A percentile compares a stretch with the other conserved stretches of the same genome.
phyloP scores from a whole-genome alignment of 2,113 vertebrate species.

The Eudyptes chrysolophus region DNA sequence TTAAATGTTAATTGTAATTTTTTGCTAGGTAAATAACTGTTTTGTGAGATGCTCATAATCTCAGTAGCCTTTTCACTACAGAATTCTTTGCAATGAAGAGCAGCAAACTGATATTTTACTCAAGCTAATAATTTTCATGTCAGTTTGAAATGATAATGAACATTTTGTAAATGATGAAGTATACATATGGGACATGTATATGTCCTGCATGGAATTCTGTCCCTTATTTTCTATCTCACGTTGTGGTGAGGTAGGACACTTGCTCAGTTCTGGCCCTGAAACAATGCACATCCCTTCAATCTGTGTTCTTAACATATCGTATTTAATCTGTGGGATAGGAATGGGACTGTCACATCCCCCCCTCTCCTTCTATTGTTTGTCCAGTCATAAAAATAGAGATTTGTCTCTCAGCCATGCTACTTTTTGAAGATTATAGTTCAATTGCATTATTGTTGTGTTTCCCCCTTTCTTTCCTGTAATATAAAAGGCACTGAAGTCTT shows the following conservation, averaged over 20 bases:
- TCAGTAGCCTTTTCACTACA: background rate
- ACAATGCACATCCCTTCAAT: background rate
- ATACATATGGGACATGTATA: background rate
- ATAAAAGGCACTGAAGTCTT: slow-evolving; percentile 17
- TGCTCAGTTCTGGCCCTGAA: background rate
- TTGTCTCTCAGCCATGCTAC: slow-evolving; percentile 30
- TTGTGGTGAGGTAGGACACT: background rate
- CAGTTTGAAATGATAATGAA: background rate
- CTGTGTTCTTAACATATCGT: background rate
- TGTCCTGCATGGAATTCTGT: background rate
- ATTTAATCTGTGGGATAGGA: slow-evolving; percentile 56
- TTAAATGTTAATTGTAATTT: background rate
- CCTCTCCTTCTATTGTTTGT: background rate
- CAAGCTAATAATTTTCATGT: background rate
- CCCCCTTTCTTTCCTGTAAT: background rate
- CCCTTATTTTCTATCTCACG: background rate
- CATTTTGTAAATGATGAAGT: background rate
- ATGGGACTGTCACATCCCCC: background rate
- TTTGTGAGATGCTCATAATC: background rate
- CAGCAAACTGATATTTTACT: background rate
- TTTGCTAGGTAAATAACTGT: background rate
- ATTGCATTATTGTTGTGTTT: background rate
- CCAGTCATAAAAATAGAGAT: slow-evolving; percentile 23
- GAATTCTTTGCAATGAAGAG: background rate
- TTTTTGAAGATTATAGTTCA: slow-evolving; percentile 59